phyloP scores from a whole-genome alignment of 2,113 vertebrate species.

The Synchiropus splendidus region DNA sequence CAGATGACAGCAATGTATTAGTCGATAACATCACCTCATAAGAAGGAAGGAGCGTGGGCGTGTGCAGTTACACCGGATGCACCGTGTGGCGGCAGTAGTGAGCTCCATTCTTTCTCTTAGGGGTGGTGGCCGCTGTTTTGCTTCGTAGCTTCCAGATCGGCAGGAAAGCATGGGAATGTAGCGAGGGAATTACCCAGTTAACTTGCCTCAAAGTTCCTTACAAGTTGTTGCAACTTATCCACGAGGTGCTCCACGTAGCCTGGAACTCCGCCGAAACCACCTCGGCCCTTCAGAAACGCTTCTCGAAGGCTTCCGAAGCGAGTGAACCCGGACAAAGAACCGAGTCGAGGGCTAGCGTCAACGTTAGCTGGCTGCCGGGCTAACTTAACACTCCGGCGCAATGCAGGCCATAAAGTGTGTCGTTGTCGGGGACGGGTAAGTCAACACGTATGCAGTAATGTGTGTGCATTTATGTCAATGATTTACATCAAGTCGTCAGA shows the following conservation, averaged over 20 bases:
- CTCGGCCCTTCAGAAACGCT: background rate
- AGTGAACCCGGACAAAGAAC: slow-evolving; percentile 51
- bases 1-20: too few relatives aligned
- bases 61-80: slow-evolving; percentile 23
- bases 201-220: slow-evolving; percentile 29
- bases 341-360: slow-evolving; percentile 30
- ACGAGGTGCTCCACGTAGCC: background rate
- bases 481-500: too few relatives aligned
- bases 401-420: slow-evolving; percentile 99
- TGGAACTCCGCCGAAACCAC: slow-evolving; percentile 1
- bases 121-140: slow-evolving; percentile 63
- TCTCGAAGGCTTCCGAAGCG: slow-evolving; percentile 21
- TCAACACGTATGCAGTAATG: slow-evolving; percentile 36
- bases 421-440: slow-evolving; percentile 95
- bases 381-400: slow-evolving; percentile 53
- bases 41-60: slow-evolving; percentile 20
- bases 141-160: slow-evolving; percentile 33
- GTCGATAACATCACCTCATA: too few relatives aligned
- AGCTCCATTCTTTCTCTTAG: slow-evolving; percentile 16
- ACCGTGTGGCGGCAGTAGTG: slow-evolving; percentile 12
- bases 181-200: slow-evolving; percentile 22
- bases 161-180: slow-evolving; percentile 57
- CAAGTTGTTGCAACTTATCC: slow-evolving; percentile 23
- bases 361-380: slow-evolving; percentile 44
- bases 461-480: too few relatives aligned